These are phyloP conservation scores for Tetranychus truncatus DNA, from an alignment of 2,888 invertebrate species.

Conservation along the genomic window DNA sequence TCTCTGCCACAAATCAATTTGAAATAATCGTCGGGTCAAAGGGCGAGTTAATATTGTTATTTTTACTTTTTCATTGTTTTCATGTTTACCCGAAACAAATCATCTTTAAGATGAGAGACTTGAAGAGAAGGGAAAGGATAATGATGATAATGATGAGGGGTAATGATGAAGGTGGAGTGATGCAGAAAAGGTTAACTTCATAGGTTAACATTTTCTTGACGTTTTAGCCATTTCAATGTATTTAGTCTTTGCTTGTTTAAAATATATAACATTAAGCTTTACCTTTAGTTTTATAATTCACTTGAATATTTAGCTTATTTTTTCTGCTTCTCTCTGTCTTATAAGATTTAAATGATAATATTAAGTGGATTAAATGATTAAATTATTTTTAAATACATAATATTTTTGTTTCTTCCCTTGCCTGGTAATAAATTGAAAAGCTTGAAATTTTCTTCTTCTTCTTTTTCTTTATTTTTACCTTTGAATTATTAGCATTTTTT, in stretches of 20 bases:
- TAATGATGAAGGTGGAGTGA: too few species aligned
- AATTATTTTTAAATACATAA: background rate
- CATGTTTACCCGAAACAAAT: conserved; percentile 3
- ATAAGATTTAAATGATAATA: background rate
- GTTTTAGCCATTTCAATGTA: too few species aligned
- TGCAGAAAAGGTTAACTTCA: too few species aligned
- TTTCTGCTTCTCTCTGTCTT: background rate
- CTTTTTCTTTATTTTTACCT: background rate
- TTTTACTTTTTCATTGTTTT: background rate
- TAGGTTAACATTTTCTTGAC: too few species aligned
- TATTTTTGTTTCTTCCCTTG: background rate
- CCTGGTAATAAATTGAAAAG: background rate
- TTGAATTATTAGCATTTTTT: too few species aligned
- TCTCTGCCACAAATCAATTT: background rate
- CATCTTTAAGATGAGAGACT: conserved; percentile 2
- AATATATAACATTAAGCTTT: too few species aligned
- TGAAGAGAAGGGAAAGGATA: background rate
- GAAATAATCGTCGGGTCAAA: background rate
- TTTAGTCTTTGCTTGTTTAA: too few species aligned
- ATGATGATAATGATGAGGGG: background rate
- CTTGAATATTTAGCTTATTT: background rate
- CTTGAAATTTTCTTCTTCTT: background rate
- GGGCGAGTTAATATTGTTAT: conserved; percentile 1
- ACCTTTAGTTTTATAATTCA: background rate
- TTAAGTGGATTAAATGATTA: background rate